A percentile compares a stretch with the other conserved stretches of the same genome.
Evolutionary conservation across 2,113 vertebrate genomes (phyloP).

Genomic region (Lepidiolamprologus cunningtoni): DNA sequence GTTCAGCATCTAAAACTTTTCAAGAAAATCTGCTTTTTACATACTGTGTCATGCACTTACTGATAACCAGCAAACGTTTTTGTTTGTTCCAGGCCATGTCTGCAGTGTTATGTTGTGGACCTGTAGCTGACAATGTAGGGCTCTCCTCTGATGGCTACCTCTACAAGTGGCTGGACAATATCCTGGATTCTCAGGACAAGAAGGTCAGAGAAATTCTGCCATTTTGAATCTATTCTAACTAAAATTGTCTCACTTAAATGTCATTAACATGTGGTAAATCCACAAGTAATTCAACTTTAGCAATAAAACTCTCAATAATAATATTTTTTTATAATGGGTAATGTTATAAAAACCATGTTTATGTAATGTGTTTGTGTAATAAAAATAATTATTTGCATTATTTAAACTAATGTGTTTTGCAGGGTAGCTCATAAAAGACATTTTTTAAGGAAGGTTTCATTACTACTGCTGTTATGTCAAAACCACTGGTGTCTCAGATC

Average conservation of each 20-base stretch:
- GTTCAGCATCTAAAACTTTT: slow-evolving; percentile 51
- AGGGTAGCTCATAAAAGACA: background rate
- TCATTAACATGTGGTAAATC: background rate
- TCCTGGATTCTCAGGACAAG: slow-evolving; percentile 97
- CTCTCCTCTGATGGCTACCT: slow-evolving; percentile 97
- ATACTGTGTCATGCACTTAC: background rate
- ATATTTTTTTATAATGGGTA: background rate
- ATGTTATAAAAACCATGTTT: background rate
- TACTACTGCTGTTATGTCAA: background rate
- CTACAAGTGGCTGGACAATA: slow-evolving; percentile 99
- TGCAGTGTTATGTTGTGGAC: slow-evolving; percentile 95
- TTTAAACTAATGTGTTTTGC: background rate
- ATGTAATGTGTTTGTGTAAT: background rate
- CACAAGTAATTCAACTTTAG: background rate
- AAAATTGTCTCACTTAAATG: background rate
- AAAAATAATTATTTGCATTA: background rate
- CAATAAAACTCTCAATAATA: background rate
- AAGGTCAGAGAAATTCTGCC: slow-evolving; percentile 74
- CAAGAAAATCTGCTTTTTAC: background rate
- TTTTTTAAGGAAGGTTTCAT: background rate
- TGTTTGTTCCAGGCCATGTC: slow-evolving; percentile 86
- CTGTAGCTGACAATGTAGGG: slow-evolving; percentile 96
- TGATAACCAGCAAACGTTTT: background rate
- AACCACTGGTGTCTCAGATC: background rate
- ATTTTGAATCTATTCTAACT: background rate